A percentile compares a stretch with the other conserved stretches of the same genome.
Conservation (phyloP, 2,113 vertebrate genomes). For the Carassius gibelio region DNA sequence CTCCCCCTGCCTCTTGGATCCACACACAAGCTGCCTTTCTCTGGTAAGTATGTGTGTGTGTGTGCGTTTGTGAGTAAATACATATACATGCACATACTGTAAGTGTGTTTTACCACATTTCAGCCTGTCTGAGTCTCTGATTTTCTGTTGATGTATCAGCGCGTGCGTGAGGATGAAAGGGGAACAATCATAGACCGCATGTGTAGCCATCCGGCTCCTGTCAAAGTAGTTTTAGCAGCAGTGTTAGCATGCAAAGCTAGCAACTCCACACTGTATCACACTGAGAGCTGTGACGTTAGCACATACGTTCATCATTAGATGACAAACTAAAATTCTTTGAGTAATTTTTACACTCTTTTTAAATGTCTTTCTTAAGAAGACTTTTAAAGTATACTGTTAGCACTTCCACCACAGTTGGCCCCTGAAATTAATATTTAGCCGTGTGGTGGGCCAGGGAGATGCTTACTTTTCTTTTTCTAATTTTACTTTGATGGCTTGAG, state of each 20-base stretch:
- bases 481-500: slow-evolving; percentile 49
- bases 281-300: neutral
- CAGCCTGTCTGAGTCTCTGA: slow-evolving; percentile 24
- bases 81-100: slow-evolving; percentile 36
- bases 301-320: too few species aligned
- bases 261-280: neutral
- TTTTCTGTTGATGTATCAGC: slow-evolving; percentile 40
- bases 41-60: slow-evolving; percentile 70
- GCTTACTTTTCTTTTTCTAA: slow-evolving; percentile 51
- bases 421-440: slow-evolving; percentile 22
- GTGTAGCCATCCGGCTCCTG: slow-evolving; percentile 62
- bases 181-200: slow-evolving; percentile 35
- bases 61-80: slow-evolving; percentile 66
- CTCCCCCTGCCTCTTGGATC: slow-evolving; percentile 79
- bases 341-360: neutral
- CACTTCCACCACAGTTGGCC: neutral
- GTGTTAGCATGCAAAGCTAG: slow-evolving; percentile 36
- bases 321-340: neutral
- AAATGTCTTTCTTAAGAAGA: neutral
- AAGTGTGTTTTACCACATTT: slow-evolving; percentile 38
- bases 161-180: slow-evolving; percentile 47
- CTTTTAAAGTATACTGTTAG: neutral
- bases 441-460: neutral
- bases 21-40: slow-evolving; percentile 58
- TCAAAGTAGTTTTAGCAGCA: slow-evolving; percentile 72